Evolutionary conservation across 2,797 vertebrate genomes (phyloP), one percentile per base, ranked within the genome.

Genomic region (Mustela erminea): DNA sequence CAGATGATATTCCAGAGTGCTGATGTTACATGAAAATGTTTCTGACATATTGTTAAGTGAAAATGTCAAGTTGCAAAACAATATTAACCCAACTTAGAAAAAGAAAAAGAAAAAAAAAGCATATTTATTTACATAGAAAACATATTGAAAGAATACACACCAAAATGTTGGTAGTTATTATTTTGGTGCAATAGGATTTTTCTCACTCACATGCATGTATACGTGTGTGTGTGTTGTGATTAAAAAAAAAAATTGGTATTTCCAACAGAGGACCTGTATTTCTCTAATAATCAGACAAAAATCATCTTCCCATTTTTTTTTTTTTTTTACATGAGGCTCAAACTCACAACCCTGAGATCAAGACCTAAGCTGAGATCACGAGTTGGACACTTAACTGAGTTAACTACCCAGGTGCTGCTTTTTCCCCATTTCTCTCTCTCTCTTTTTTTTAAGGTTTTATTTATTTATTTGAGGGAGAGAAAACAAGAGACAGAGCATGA

Each of bases 261-360:
- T 90, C 77, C 21, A 32, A 25, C 15, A 52, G 17, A 46, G 14
- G 23, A 66, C 6, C 21, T 20, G 3, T 56, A 54, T 78, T 87
- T 95, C 58, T 95, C 89, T 89, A 81, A 86, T 89, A 87, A 54
- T 58, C 41, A 88, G 27, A 87, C 23, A 38, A 87, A 90, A 83
- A 46, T 0, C 9, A 1, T 32, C 46, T 15, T 6, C 8, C 13
- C 38, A 46, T 27, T 27, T 58, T 38, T 60, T 66, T 54, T n/a
- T 27, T 27, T 58, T 32, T 60, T 77, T 54, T 20, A 68, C 17
- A 20, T 68, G 64, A n/a, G n/a, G 64, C 8, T 68, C 64, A 68
- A 68, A 68, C 32, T 35, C 64, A 68, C 1, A 3, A 66, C 32
- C 62, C 29, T 66, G 32, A 66, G 64, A 66, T 66, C 64, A 66